Base-by-base conservation (phyloP, 2,113 vertebrate genomes). In the Fulica atra region DNA sequence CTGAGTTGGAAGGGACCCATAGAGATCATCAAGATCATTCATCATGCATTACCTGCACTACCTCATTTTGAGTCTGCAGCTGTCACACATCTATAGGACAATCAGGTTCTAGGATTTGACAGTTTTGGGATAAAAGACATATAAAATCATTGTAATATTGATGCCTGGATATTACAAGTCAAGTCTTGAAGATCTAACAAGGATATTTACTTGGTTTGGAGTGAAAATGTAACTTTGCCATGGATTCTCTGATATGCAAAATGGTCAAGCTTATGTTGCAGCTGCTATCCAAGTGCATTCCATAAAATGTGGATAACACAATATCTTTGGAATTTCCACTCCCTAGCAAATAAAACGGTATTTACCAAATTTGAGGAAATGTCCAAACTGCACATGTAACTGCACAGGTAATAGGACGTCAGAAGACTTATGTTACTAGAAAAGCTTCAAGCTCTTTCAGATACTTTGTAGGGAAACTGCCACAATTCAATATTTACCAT, bases 121-220 rank as follows among this genome's bases (percentile, higher is more conserved):
- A 59, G 26, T 17, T n/a, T 61, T 7, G 29, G 78, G 6, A 46
- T 5, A 21, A 51, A 85, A 60, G 21, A 4, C 9, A 28, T 16
- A 6, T 10, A 66, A 46, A 71, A 11, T 9, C 16, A 31, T 8
- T 0, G 2, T 10, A 0, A 1, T 14, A 70, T 6, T 25, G 13
- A 56, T 1, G 1, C 3, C 1, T 44, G 8, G 13, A 11, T 66
- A 33, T 36, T 25, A 13, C 33, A 68, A 10, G 6, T 19, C 13
- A 82, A 74, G 12, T n/a, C 6, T 42, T 36, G 20, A 44, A 68
- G 19, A 40, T 10, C 35, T 57, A 33, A 35, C 4, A 57, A 35
- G 6, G 11, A 18, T 14, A 7, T 42, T 46, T 83, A 28, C 16
- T 50, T 44, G 6, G 2, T 56, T 28, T 33, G 7, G 13, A 21